Conservation (phyloP, 2,888 invertebrate genomes). For the Cyaniris semiargus region DNA sequence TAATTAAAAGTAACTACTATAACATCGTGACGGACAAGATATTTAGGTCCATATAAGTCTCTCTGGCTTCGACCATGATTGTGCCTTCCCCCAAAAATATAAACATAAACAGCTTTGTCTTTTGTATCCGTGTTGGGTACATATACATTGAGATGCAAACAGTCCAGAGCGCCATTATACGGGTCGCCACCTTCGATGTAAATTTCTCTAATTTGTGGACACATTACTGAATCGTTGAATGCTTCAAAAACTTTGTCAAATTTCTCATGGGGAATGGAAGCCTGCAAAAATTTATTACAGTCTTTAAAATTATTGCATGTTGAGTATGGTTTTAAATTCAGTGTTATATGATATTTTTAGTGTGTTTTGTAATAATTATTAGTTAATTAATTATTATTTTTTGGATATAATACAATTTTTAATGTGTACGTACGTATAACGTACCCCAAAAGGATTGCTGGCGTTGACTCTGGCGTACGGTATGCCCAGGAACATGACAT, state of each 20-base stretch:
- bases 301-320: background rate
- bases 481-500: slow-evolving; percentile 23
- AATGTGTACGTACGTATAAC: background rate
- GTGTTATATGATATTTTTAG: too few species aligned
- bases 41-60: slow-evolving; percentile 10
- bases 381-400: too few species aligned
- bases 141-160: slow-evolving; percentile 23
- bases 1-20: slow-evolving; percentile 58
- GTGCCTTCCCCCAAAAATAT: slow-evolving; percentile 7
- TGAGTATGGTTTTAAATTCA: too few species aligned
- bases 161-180: slow-evolving; percentile 2
- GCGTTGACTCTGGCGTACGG: slow-evolving; percentile 4
- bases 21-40: slow-evolving; percentile 38
- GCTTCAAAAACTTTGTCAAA: slow-evolving; percentile 13
- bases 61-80: background rate
- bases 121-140: slow-evolving; percentile 12
- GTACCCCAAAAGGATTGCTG: slow-evolving; percentile 24
- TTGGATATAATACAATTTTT: too few species aligned
- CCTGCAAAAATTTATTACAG: background rate
- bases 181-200: background rate
- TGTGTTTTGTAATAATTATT: too few species aligned
- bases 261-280: background rate
- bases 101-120: slow-evolving; percentile 19
- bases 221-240: background rate
- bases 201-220: slow-evolving; percentile 9